Evolutionary conservation across 2,888 invertebrate genomes (phyloP), one percentile per base, ranked within the genome.

Genomic region (Andrena camellia): DNA sequence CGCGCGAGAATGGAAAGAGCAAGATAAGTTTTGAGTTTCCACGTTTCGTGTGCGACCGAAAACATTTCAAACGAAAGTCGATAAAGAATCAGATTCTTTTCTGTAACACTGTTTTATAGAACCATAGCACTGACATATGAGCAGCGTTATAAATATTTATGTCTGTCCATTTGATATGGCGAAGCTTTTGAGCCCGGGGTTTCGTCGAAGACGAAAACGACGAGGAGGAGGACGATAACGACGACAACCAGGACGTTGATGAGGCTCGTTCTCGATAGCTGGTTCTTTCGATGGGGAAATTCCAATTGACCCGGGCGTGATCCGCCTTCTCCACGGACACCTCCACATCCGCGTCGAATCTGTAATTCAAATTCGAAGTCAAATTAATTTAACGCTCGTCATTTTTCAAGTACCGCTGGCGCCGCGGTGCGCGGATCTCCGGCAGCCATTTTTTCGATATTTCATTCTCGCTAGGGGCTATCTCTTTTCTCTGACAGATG

Each of bases 361-460:
- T 90, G 89, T 90, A 89, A 90, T 89, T 90, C 92, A 88, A 88
- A 90, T 89, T 81, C 85, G 63, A 87, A 89, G 90, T 91, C 85
- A 92, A 92, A 92, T 92, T 92, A 92, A 92, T 91, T 92, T 91
- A 90, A 92, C 90, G 89, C 86, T 87, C 84, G 89, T 91, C 92
- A 92, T 92, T 91, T 91, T 92, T 92, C 91, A 90, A 83, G 64
- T 88, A 86, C 88, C 82, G 83, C 77, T 85, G 85, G 72, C 84
- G 87, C 78, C 84, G 64, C 73, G 70, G 68, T 73, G 68, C 77
- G 81, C 66, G 77, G 87, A 73, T 85, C 78, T 69, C 62, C 76
- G 79, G 76, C 83, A 80, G 81, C 85, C 79, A 83, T 83, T 84
- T 82, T 82, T 78, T 87, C 89, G 80, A 90, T 90, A 90, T 90